Percentiles rank a stretch among this genome's conserved stretches.
phyloP scores from a whole-genome alignment of 2,797 vertebrate species.

The Megalops cyprinoides region DNA sequence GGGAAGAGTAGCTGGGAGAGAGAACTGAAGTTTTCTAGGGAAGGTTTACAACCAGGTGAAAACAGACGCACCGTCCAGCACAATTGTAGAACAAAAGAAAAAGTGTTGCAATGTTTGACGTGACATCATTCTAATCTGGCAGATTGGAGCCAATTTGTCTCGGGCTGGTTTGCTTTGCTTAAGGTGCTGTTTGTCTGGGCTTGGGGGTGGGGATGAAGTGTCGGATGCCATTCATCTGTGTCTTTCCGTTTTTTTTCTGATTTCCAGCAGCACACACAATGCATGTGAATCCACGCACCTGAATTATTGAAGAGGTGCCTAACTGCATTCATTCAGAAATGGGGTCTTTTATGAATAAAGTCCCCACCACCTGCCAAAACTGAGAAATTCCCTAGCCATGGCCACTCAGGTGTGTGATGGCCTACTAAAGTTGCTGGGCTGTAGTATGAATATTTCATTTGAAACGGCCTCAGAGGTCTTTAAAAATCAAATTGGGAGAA shows the following conservation, averaged over 20 bases:
- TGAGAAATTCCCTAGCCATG: too few relatives aligned
- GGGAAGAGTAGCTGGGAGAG: background rate
- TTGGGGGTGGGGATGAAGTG: background rate
- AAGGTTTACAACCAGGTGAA: background rate
- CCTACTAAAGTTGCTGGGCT: constrained; percentile 18
- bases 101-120: background rate
- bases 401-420: constrained; percentile 22
- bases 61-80: background rate
- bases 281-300: too few relatives aligned
- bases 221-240: background rate
- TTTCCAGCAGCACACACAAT: too few relatives aligned
- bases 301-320: constrained; percentile 52
- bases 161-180: background rate
- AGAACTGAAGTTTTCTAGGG: background rate
- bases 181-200: background rate
- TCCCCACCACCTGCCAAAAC: constrained; percentile 8
- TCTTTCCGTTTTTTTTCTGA: too few relatives aligned
- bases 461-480: constrained; percentile 1
- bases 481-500: background rate
- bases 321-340: constrained; percentile 38
- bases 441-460: constrained; percentile 31
- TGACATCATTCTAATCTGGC: background rate
- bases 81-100: background rate
- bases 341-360: constrained; percentile 37
- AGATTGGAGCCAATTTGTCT: too few relatives aligned